phyloP scores from a whole-genome alignment of 2,797 vertebrate genomes.

The Apogon talboti region DNA sequence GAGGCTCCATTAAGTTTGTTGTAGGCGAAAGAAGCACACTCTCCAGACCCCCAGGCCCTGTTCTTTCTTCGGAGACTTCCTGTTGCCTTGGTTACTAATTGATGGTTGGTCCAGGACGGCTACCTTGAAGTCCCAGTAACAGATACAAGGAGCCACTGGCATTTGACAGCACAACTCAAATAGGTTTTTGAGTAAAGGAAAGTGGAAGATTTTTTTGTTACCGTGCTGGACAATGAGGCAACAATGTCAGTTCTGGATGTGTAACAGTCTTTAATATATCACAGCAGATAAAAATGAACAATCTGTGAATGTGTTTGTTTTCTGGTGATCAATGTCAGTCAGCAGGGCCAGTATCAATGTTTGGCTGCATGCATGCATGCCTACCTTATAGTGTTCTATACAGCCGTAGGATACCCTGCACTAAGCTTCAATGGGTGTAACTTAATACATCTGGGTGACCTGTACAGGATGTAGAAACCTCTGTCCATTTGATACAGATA shows the following conservation, averaged over 20 bases:
- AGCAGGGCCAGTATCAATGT: too few species aligned
- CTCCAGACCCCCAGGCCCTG: conserved; percentile 48
- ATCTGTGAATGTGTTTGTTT: too few species aligned
- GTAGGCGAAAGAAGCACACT: conserved; percentile 35
- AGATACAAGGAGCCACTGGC: conserved; percentile 3
- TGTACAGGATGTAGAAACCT: background rate
- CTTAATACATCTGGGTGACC: background rate
- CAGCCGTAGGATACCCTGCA: background rate
- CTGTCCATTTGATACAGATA: background rate
- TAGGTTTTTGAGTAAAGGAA: background rate
- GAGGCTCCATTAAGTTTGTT: conserved; percentile 64
- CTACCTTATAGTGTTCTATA: too few species aligned
- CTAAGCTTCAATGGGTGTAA: background rate
- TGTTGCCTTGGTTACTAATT: conserved; percentile 64
- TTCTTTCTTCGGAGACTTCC: conserved; percentile 48
- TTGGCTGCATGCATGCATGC: too few species aligned
- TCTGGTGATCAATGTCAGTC: too few species aligned
- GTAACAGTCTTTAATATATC: too few species aligned
- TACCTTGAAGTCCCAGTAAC: conserved; percentile 33
- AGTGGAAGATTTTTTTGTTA: background rate
- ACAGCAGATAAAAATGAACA: too few species aligned
- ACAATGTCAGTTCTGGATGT: too few species aligned
- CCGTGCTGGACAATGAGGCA: background rate
- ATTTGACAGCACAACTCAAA: background rate
- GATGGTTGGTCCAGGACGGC: conserved; percentile 39